Percentiles rank a stretch among this genome's conserved stretches.
These are phyloP conservation scores for Epizoanthus stellaris DNA, from an alignment of 92 coral and sea anemone genomes.

Conservation along the genomic window DNA sequence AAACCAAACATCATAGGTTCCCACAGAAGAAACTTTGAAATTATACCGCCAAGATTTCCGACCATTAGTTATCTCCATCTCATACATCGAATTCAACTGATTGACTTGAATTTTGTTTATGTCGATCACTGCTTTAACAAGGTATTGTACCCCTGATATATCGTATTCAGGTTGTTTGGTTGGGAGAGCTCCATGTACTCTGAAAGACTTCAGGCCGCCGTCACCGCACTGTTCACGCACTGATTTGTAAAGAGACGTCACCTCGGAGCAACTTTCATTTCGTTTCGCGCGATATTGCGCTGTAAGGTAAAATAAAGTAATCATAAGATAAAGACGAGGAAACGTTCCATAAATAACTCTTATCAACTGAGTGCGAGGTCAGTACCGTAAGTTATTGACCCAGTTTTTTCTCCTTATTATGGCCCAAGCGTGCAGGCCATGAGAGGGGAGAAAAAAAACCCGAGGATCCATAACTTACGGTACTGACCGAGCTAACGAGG, in stretches of 20 bases:
- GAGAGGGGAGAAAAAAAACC: no score
- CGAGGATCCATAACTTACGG: no score
- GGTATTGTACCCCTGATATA: neutral
- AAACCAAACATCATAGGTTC: constrained; percentile 20
- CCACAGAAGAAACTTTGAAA: neutral
- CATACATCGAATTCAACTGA: neutral
- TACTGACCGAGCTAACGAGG: no score
- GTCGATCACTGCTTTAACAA: constrained; percentile 15
- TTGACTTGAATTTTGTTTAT: neutral
- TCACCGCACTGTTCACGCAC: neutral
- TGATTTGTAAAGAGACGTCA: neutral
- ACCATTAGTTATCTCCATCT: constrained; percentile 2
- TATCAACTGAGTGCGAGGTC: no score
- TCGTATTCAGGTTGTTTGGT: neutral
- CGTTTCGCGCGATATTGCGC: neutral
- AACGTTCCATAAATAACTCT: no score
- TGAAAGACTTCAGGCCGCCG: neutral
- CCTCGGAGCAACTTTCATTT: neutral
- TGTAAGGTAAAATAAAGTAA: constrained; percentile 19
- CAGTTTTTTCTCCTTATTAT: no score
- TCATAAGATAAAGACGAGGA: no score
- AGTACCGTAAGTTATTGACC: no score
- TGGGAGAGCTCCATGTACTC: neutral
- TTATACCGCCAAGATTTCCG: neutral
- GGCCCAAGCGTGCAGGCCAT: no score